These are phyloP conservation scores for Chromis chromis DNA, from an alignment of 2,797 vertebrate genomes.

Conservation along the genomic window DNA sequence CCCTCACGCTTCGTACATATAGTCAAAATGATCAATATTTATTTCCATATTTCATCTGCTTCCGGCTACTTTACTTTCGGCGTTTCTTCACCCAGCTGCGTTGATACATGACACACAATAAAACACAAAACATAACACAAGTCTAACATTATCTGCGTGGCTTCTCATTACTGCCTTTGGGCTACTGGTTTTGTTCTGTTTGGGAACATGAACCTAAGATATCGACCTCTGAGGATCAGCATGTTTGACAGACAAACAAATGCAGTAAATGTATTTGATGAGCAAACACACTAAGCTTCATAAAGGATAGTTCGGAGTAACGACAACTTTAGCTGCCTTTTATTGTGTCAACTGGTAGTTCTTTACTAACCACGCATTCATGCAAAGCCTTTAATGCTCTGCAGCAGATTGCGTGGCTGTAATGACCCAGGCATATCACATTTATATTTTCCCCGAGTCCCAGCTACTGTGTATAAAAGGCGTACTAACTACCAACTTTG, in stretches of 20 bases:
- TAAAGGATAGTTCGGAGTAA: constrained; percentile 1
- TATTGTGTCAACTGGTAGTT: not conserved
- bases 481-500: not conserved
- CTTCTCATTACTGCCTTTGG: constrained; percentile 3
- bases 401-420: not conserved
- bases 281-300: constrained; percentile 26
- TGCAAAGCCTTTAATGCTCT: too few species aligned
- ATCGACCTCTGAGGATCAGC: constrained; percentile 36
- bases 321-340: not conserved
- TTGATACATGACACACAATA: constrained; percentile 22
- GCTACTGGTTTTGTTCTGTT: constrained; percentile 29
- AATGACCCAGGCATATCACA: not conserved
- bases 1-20: constrained; percentile 37
- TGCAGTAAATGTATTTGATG: constrained; percentile 37
- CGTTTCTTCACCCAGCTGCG: constrained; percentile 11
- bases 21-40: constrained; percentile 45
- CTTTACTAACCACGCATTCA: too few species aligned
- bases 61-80: constrained; percentile 20
- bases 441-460: not conserved
- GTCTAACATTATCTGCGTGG: constrained; percentile 2
- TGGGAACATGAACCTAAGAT: constrained; percentile 9
- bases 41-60: constrained; percentile 38
- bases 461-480: not conserved
- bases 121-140: constrained; percentile 10
- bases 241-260: constrained; percentile 40